A percentile compares a stretch with the other conserved stretches of the same genome.
These are phyloP conservation scores for Rambutsinella grinnellia DNA, from an alignment of 2,888 invertebrate genomes.

Conservation along the genomic window DNA sequence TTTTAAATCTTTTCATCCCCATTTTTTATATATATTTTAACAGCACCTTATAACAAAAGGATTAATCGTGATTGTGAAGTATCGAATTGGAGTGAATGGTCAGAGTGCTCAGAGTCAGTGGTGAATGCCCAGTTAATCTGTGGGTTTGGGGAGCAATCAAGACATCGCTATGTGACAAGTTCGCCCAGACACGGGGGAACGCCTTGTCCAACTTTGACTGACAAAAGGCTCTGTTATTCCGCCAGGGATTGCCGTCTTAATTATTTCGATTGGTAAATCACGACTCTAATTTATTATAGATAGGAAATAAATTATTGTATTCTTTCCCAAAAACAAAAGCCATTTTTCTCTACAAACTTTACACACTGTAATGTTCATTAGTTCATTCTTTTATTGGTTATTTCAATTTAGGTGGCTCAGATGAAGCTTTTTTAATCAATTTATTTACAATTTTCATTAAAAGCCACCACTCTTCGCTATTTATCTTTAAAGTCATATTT, in stretches of 20 bases:
- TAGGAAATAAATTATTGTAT: background rate
- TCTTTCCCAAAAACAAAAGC: background rate
- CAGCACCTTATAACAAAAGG: conserved; percentile 39
- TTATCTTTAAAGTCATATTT: too few relatives aligned
- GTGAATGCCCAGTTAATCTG: too few relatives aligned
- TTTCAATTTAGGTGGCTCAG: too few relatives aligned
- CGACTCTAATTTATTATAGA: background rate
- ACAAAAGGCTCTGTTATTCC: conserved; percentile 67
- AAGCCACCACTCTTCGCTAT: too few relatives aligned
- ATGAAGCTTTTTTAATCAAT: too few relatives aligned
- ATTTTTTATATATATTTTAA: background rate
- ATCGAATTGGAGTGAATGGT: conserved; percentile 68
- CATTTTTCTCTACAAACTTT: too few relatives aligned
- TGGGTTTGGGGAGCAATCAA: conserved; percentile 68
- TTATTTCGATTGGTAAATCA: conserved; percentile 67
- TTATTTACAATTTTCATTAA: too few relatives aligned
- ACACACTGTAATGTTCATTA: too few relatives aligned
- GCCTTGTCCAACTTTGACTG: conserved; percentile 67
- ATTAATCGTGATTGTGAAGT: conserved; percentile 64
- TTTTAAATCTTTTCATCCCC: too few relatives aligned
- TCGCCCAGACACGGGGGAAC: conserved; percentile 67
- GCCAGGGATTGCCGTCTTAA: conserved; percentile 65
- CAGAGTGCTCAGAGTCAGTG: conserved; percentile 65
- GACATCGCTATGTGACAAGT: conserved; percentile 67
- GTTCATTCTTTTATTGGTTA: too few relatives aligned